Conservation (phyloP, 92 coral and sea anemone genomes). For the Parazoanthus swiftii region DNA sequence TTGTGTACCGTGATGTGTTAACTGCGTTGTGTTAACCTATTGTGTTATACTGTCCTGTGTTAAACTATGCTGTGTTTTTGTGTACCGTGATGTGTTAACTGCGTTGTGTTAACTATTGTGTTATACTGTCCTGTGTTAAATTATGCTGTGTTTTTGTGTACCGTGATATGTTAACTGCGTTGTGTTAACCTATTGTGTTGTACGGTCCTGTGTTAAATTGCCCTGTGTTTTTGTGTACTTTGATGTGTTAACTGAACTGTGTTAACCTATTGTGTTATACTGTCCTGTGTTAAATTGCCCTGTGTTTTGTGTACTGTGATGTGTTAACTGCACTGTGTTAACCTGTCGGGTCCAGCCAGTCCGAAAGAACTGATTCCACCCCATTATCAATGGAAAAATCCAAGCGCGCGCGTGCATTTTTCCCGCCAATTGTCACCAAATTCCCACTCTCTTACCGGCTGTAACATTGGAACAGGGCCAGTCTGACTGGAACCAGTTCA, state of each 20-base stretch:
- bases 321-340: neutral
- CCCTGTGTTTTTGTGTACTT: neutral
- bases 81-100: neutral
- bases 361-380: too few species aligned
- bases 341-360: neutral
- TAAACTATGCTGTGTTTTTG: neutral
- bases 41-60: neutral
- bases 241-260: neutral
- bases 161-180: neutral
- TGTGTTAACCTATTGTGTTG: neutral
- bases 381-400: too few species aligned
- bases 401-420: too few species aligned
- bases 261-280: neutral
- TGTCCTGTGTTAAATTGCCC: neutral
- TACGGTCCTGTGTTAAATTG: neutral
- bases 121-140: too few species aligned
- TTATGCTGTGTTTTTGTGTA: too few species aligned
- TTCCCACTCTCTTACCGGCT: too few species aligned
- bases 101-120: too few species aligned
- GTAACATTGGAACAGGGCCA: too few species aligned
- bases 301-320: neutral
- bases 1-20: too few species aligned
- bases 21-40: neutral
- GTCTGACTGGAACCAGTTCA: too few species aligned
- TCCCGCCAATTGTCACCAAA: too few species aligned